Conservation (phyloP, 1,140 invertebrate species). For the Whitmania pigra region DNA sequence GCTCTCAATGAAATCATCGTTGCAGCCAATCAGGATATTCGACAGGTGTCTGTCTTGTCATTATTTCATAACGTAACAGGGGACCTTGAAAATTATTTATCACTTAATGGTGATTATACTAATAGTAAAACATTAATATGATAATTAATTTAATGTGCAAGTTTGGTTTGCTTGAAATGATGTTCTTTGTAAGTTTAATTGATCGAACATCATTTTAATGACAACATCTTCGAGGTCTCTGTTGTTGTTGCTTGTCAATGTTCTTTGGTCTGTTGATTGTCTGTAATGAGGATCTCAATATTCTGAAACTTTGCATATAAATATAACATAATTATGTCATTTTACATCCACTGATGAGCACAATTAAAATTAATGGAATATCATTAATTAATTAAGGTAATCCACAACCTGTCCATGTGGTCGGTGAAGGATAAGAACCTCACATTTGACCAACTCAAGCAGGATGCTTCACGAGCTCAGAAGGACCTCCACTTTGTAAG, state of each 20-base stretch:
- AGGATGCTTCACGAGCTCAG: constrained; percentile 44
- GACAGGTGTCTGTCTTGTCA: constrained; percentile 54
- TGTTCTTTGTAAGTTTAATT: no score
- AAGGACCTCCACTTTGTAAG: constrained; percentile 71
- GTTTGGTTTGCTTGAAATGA: no score
- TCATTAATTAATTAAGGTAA: constrained; percentile 29
- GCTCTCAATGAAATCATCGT: constrained; percentile 69
- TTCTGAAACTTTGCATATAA: not conserved
- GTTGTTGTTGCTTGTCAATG: no score
- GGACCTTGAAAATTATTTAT: no score
- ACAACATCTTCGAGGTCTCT: no score
- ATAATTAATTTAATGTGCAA: no score
- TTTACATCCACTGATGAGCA: not conserved
- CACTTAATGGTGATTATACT: no score
- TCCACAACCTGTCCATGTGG: constrained; percentile 63
- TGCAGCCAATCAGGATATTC: constrained; percentile 78
- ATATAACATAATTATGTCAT: not conserved
- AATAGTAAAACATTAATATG: no score
- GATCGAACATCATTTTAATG: no score
- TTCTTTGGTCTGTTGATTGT: no score
- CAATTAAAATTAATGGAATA: not conserved
- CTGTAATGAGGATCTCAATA: not conserved
- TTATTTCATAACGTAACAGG: not conserved
- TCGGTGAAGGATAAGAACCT: constrained; percentile 47
- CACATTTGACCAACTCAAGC: constrained; percentile 44